These are phyloP conservation scores for Bradypodion pumilum DNA, from an alignment of 2,797 vertebrate genomes.

Conservation along the genomic window DNA sequence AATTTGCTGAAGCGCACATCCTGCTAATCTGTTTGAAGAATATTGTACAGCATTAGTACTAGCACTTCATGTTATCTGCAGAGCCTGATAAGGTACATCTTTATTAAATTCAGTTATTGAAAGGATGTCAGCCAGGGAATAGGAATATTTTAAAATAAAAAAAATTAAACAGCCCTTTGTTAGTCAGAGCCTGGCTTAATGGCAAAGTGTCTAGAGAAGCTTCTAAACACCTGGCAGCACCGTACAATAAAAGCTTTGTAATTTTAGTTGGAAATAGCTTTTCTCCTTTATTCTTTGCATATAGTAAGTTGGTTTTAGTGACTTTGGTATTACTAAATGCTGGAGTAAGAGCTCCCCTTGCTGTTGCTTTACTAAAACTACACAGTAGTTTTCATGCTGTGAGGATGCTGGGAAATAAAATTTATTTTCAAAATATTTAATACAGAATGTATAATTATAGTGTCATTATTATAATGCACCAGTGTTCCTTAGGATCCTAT, in stretches of 20 bases:
- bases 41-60: constrained; percentile 89
- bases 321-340: constrained; percentile 57
- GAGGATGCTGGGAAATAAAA: constrained; percentile 52
- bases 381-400: constrained; percentile 50
- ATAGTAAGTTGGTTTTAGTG: constrained; percentile 60
- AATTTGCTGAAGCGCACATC: constrained; percentile 82
- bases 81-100: constrained; percentile 95
- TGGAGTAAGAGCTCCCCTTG: constrained; percentile 97
- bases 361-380: constrained; percentile 82
- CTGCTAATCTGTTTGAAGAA: constrained; percentile 91
- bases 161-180: constrained; percentile 85
- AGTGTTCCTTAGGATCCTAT: neutral
- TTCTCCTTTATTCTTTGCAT: constrained; percentile 78
- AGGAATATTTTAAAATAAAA: constrained; percentile 90
- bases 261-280: constrained; percentile 92
- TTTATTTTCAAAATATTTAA: constrained; percentile 30
- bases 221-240: constrained; percentile 80
- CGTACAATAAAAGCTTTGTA: constrained; percentile 82
- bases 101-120: constrained; percentile 95
- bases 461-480: neutral
- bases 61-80: constrained; percentile 91
- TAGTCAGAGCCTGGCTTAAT: constrained; percentile 78
- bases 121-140: constrained; percentile 85
- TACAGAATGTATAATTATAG: constrained; percentile 23
- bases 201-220: constrained; percentile 78